A percentile compares a stretch with the other conserved stretches of the same genome.
Evolutionary conservation across 2,113 vertebrate genomes (phyloP).

Genomic region (Etheostoma cragini): DNA sequence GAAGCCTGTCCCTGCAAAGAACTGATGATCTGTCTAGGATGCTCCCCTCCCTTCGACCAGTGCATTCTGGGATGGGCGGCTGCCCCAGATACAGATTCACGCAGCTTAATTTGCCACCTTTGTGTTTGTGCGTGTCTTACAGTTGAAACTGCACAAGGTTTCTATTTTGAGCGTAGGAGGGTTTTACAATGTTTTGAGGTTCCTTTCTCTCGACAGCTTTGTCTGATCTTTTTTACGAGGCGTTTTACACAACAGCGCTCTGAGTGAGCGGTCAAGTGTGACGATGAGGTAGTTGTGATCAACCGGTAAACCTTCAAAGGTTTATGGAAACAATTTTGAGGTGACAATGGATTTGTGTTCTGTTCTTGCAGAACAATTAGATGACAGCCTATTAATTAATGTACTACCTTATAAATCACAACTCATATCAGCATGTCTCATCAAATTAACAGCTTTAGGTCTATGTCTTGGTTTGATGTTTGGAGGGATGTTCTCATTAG

Average conservation of each 20-base stretch:
- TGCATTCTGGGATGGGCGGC: constrained; percentile 45
- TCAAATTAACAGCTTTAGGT: constrained; percentile 16
- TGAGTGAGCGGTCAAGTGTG: constrained; percentile 52
- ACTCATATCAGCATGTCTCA: not conserved
- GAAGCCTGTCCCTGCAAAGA: constrained; percentile 21
- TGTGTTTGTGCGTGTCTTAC: constrained; percentile 18
- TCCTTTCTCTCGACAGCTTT: constrained; percentile 28
- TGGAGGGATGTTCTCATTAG: not conserved
- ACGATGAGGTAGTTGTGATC: constrained; percentile 46
- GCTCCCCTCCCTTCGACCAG: constrained; percentile 28
- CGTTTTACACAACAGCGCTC: constrained; percentile 56
- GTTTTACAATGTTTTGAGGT: constrained; percentile 50
- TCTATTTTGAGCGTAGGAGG: constrained; percentile 51
- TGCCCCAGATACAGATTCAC: constrained; percentile 23
- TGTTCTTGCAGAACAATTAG: not conserved
- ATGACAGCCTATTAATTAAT: constrained; percentile 1
- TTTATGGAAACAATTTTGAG: constrained; percentile 22
- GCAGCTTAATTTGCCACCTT: constrained; percentile 28
- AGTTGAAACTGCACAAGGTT: constrained; percentile 36
- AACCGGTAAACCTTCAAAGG: constrained; percentile 38
- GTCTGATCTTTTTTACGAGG: constrained; percentile 70
- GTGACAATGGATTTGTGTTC: not conserved
- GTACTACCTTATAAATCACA: constrained; percentile 7
- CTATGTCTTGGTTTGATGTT: constrained; percentile 14
- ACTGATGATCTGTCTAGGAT: constrained; percentile 64